Evolutionary conservation across 2,113 vertebrate species (phyloP), one percentile per base, ranked within the genome.

Genomic region (Pandion haliaetus): DNA sequence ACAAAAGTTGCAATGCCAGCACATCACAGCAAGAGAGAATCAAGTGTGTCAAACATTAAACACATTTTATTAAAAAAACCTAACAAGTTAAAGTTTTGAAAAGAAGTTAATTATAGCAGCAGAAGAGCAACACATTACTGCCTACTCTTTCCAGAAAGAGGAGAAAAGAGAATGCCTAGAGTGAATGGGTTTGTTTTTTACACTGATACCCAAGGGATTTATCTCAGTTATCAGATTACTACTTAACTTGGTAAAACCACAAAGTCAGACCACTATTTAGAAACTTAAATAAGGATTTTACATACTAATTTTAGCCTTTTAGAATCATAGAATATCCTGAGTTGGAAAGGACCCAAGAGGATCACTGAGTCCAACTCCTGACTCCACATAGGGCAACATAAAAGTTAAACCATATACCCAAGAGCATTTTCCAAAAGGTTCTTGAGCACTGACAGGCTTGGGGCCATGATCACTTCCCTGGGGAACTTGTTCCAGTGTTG

Each of bases 1-100:
- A 80, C 45, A 93, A 25, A 96, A 94, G 76, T 83, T 83, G 47
- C 47, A 86, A 62, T 42, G 74, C 67, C 71, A 96, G 89, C 73
- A 81, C 61, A 91, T 76, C 82, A 82, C 59, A 87, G 59, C 36
- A 63, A 70, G 72, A 80, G 32, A 85, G 70, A 88, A 85, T 58
- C 61, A 63, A 45, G 50, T 42, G 9, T 57, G 19, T 82, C 82
- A 84, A 93, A 86, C 24, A n/a, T 23, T 81, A 82, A 92, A 89
- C 25, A 36, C 10, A 76, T 59, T 88, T 80, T 71, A 86, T 47
- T 70, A 71, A 80, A 57, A 49, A 61, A 74, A 70, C 3, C 32
- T 50, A 94, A 2, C 38, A 82, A 62, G 47, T 28, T 67, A 76
- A 93, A 88, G 31, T 58, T 85, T 57, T 77, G 9, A 38, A 63